A percentile compares a stretch with the other conserved stretches of the same genome.
These are phyloP conservation scores for Aphelenchoides avenae DNA, from an alignment of 1,140 invertebrate genomes.

Conservation along the genomic window DNA sequence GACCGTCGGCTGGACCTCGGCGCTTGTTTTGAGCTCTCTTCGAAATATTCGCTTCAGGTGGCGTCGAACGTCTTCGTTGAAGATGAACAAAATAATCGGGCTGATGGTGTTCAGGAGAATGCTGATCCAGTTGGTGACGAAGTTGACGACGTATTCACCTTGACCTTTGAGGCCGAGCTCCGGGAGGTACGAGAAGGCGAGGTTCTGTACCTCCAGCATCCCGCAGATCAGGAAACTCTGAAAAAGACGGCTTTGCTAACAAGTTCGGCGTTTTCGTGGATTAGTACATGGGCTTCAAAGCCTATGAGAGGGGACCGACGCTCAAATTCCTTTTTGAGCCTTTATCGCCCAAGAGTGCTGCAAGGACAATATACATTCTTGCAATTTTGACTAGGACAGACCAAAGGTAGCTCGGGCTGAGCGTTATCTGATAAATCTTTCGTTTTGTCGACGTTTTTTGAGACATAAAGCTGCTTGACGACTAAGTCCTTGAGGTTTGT, in stretches of 20 bases:
- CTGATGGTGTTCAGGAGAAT: conserved; percentile 30
- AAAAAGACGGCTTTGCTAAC: conserved; percentile 7
- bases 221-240: conserved; percentile 32
- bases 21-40: too few relatives aligned
- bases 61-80: conserved; percentile 17
- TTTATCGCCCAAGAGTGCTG: too few relatives aligned
- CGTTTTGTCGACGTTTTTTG: too few relatives aligned
- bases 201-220: conserved; percentile 27
- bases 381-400: not conserved
- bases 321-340: too few relatives aligned
- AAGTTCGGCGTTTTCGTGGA: conserved; percentile 2
- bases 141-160: conserved; percentile 21
- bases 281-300: too few relatives aligned
- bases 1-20: too few relatives aligned
- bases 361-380: not conserved
- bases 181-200: conserved; percentile 26
- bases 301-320: too few relatives aligned
- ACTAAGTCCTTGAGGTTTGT: too few relatives aligned
- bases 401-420: too few relatives aligned
- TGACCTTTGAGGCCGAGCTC: conserved; percentile 15
- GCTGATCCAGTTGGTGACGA: conserved; percentile 29
- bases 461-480: too few relatives aligned
- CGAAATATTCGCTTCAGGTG: too few relatives aligned
- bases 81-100: conserved; percentile 27
- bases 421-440: too few relatives aligned